These are phyloP conservation scores for Anableps anableps DNA, from an alignment of 2,797 vertebrate genomes.

Conservation along the genomic window DNA sequence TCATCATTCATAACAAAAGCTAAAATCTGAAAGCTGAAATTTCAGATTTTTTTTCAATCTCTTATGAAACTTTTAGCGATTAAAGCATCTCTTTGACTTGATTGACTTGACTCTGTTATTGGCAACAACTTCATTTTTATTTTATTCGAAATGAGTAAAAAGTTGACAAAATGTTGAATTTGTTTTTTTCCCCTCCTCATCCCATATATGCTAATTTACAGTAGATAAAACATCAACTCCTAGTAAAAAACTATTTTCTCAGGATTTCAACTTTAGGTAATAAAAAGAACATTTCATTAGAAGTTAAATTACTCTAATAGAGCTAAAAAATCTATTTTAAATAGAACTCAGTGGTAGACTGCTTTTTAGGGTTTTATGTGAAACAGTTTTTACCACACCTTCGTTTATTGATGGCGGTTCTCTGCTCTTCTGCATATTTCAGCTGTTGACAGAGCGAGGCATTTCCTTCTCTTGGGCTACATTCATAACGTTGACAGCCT, in stretches of 20 bases:
- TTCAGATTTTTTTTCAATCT: too few species aligned
- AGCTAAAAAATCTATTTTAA: not conserved
- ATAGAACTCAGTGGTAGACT: not conserved
- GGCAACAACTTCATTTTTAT: not conserved
- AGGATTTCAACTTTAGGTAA: not conserved
- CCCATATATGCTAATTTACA: not conserved
- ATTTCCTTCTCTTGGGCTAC: not conserved
- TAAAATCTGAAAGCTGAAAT: too few species aligned
- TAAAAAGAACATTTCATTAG: not conserved
- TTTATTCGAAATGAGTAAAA: not conserved
- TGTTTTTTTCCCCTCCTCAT: too few species aligned
- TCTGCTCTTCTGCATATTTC: not conserved
- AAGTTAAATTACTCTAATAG: not conserved
- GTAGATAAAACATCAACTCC: not conserved
- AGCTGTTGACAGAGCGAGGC: not conserved
- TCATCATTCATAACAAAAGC: not conserved
- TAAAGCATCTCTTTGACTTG: too few species aligned
- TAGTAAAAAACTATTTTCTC: too few species aligned
- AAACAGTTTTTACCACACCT: not conserved
- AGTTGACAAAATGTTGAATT: not conserved
- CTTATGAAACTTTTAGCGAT: too few species aligned
- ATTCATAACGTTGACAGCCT: not conserved
- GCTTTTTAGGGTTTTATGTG: not conserved
- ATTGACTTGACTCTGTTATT: too few species aligned
- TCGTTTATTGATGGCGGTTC: not conserved